Evolutionary conservation across 2,797 vertebrate genomes (phyloP), one percentile per base, ranked within the genome.

Genomic region (Fistularia tabacaria): DNA sequence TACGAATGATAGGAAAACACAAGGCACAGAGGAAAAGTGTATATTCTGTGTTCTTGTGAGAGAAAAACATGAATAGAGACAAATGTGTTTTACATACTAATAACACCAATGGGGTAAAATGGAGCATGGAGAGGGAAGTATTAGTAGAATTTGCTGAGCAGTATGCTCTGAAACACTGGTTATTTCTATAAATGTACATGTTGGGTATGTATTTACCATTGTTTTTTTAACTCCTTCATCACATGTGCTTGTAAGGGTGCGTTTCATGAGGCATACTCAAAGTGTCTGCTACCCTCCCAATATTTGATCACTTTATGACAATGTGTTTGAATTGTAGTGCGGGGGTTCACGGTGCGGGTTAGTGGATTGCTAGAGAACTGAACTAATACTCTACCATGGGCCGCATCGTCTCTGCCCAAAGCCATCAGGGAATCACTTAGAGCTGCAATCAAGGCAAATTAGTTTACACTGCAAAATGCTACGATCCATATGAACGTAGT

Each of bases 361-460:
- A 40, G 76, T 81, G 63, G 61, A 80, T 73, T 63, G 81, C 72
- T 79, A 62, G 46, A 78, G 64, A 80, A 81, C 75, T 75, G 77
- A 84, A 85, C 74, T 84, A 84, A 91, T 91, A 90, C 89, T 87
- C 84, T 91, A 90, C 90, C 89, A 85, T 89, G 82, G 78, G 87
- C 71, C 70, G 86, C 83, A 87, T 89, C 87, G 74, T 89, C 87
- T 89, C 85, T 88, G 88, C 83, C 90, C 88, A 89, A 81, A 89
- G 86, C 82, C 90, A 89, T 76, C 88, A 88, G 64, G 83, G 86
- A 89, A 72, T 87, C 86, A 85, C 85, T 89, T 87, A 89, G 81
- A 60, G 85, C 88, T 90, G 89, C 66, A 90, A 91, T 88, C 87
- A 90, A 88, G 85, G 88, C 76, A 90, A 80, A 87, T 80, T 62